Evolutionary conservation across 2,888 invertebrate genomes (phyloP), one percentile per base, ranked within the genome.

Genomic region (Hoplodrina blanda): DNA sequence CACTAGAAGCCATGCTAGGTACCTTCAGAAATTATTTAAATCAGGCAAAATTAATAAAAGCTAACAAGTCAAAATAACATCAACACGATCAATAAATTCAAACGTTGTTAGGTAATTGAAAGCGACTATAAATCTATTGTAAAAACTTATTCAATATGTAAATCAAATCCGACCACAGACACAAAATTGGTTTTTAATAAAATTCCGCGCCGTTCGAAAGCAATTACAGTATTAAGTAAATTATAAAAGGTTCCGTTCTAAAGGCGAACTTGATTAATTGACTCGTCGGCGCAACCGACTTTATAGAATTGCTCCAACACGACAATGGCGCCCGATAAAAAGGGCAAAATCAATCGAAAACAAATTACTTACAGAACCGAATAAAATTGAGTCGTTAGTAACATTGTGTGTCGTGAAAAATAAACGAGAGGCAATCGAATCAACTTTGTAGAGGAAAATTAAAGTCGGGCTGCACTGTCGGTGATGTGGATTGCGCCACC

Each of bases 361-460:
- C 89, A 91, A 91, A 92, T 92, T 91, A 91, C 90, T 90, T 87
- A 89, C 86, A 82, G 82, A 75, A 75, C 83, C 70, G 63, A 76
- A 82, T 82, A 82, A 86, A 90, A 91, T 90, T 87, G 88, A 89
- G 84, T 90, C 87, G 89, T 90, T 89, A 88, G 85, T 79, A 83
- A 90, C 92, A 91, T 90, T 91, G 92, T 92, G 85, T 87, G 80
- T 80, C 67, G 80, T 78, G 73, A 86, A 89, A 85, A 87, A 85
- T 85, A 87, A 88, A 85, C 83, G 81, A 78, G 74, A 78, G 66
- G 80, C 88, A 88, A 90, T 90, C 84, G 88, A 89, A 91, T 91
- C 89, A 91, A 91, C 88, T 89, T 89, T 89, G 89, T 89, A 85
- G 84, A 87, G 89, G 83, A 75, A 87, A 88, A 90, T 88, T 90